Evolutionary conservation across 1,140 invertebrate species (phyloP), one percentile per base, ranked within the genome.

Genomic region (Euura lappo): DNA sequence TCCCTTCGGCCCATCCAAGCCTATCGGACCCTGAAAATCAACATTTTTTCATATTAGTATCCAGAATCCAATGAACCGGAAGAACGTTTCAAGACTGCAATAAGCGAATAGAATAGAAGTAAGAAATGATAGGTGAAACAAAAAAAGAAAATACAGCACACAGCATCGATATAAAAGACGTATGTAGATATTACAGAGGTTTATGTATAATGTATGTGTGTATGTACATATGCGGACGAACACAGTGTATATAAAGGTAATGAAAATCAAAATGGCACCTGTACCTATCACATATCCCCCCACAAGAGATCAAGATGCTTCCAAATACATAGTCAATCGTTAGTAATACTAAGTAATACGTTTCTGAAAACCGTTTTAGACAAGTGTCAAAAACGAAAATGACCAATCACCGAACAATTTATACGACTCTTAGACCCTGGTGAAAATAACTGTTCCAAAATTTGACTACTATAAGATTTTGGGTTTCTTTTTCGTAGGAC

Each of bases 1-100:
- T 82, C 96, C 97, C 91, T 98, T 98, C 8, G 96, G 96, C 82
- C 97, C 97, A 85, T 96, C 94, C 84, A 97, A 90, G 79, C 97
- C 97, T 82, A 97, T 97, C 42, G 96, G 95, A 79, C 97, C 97
- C 96, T 98, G 89, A 77, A 92, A 89, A 87, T 79, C 86, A 76
- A 88, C 79, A 84, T 79, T 80, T 79, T 74, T 70, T 75, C 64
- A 64, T 44, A 45, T 68, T 69, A 60, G n/a, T 4, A 65, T 28
- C 28, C 69, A 71, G 64, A 70, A 51, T 28, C 28, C 69, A 64
- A 65, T 45, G 47, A 71, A 43, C 28, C 6, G 43, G 60, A 65
- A 64, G n/a, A 71, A 65, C 28, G 44, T 45, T n/a, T 6, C 60
- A 68, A 44, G 11, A 45, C 60, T 46, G 8, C 28, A 45, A 11